Base-by-base conservation (phyloP, 2,888 invertebrate genomes). In the Drosophila macrospina region DNA sequence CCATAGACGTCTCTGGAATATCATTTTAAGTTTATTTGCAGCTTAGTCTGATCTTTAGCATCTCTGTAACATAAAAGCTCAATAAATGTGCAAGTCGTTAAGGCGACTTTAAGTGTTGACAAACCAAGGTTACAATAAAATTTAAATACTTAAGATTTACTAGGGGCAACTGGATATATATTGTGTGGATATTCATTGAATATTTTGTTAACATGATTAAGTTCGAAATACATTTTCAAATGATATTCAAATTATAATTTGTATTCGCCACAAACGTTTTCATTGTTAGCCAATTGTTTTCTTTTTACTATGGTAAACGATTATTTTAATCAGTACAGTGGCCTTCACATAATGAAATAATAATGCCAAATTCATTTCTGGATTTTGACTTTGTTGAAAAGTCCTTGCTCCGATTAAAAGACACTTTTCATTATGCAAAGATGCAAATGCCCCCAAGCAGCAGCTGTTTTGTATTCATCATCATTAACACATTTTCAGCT, bases 401-500 rank as follows among this genome's bases (percentile, higher is more conserved):
- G 66, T 84, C 84, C 81, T 86, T 64, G 87, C 55, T 60, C 72
- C 71, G 67, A 71, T 78, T 86, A 60, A 59, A 74, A 48, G 61
- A 68, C 69, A 56, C 56, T 64, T 74, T 78, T 55, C 62, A 70
- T 80, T 73, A 52, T 47, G 69, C 39, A 48, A 52, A 55, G 30
- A 32, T 36, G 36, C 39, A 39, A 52, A 28, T n/a, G 28, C 39
- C 32, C 37, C 51, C 32, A 41, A 45, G 55, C 57, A 44, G 64
- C 84, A 86, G 87, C 82, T 83, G 82, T 47, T 69, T 81, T 68
- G 59, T 45, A 81, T 86, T 75, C 78, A 86, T 83, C 87, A 86
- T 74, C 82, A 82, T 82, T 86, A 86, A 78, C 81, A 86, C 82
- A 84, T 84, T 83, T 83, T 78, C 79, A 48, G 81, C 85, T 81